phyloP scores from a whole-genome alignment of 2,888 invertebrate species.

The Aethes cnicana region DNA sequence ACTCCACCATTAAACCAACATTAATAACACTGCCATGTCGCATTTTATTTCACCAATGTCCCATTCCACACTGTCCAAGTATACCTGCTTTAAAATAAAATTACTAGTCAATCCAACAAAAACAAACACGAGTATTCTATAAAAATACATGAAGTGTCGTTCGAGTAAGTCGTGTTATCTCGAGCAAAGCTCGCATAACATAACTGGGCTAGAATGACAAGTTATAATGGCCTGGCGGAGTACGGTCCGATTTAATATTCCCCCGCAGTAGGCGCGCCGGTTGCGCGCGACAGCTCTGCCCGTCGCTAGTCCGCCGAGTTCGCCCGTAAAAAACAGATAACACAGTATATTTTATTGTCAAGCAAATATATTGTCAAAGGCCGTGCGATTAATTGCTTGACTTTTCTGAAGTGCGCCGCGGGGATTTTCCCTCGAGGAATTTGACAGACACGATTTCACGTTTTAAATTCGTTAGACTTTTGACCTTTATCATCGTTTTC shows the following conservation, averaged over 20 bases:
- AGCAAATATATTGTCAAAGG: conserved; percentile 77
- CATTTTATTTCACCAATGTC: conserved; percentile 43
- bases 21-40: conserved; percentile 56
- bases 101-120: background rate
- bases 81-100: conserved; percentile 29
- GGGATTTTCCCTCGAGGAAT: conserved; percentile 47
- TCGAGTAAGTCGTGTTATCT: conserved; percentile 22
- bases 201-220: conserved; percentile 53
- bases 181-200: conserved; percentile 18
- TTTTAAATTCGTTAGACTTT: conserved; percentile 32
- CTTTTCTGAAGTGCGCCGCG: conserved; percentile 56
- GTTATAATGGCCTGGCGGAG: conserved; percentile 59
- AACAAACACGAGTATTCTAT: conserved; percentile 1
- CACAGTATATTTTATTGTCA: conserved; percentile 76
- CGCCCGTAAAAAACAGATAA: conserved; percentile 63
- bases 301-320: conserved; percentile 59
- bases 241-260: conserved; percentile 73
- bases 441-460: conserved; percentile 37
- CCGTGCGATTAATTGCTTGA: conserved; percentile 69
- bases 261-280: conserved; percentile 67
- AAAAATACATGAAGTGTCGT: conserved; percentile 21
- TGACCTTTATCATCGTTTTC: conserved; percentile 20
- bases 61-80: conserved; percentile 37
- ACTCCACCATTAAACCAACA: conserved; percentile 71
- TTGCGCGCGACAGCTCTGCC: conserved; percentile 73